Evolutionary conservation across 2,113 vertebrate species (phyloP), one percentile per base, ranked within the genome.

Genomic region (Chaetodon trifascialis): DNA sequence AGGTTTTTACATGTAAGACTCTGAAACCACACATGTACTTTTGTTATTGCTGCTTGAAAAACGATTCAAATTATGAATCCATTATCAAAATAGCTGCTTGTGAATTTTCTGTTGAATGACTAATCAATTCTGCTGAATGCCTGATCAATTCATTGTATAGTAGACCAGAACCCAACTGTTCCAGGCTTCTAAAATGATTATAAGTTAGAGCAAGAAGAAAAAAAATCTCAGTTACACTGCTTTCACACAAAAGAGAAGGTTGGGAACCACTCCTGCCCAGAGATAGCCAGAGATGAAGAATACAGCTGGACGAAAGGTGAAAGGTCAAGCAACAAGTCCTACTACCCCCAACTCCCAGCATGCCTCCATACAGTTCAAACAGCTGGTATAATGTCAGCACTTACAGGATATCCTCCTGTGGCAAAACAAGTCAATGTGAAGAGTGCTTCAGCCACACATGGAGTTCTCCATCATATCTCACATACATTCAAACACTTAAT

Each of bases 311-410:
- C 16, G 23, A 12, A 17, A 44, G 15, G 14, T 15, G 25, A 30
- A 30, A 40, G 42, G 15, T 2, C 5, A 54, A 69, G 83, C 73
- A 86, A 88, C 83, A 88, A 72, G 79, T 80, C 17, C 56, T 3
- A 7, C 21, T 5, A 3, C 36, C 17, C 30, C 56, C 52, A 2
- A 1, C 46, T 58, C 56, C 65, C 79, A 65, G 17, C 42, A 14
- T 38, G 62, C 73, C 54, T 42, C 69, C 46, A 52, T 12, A 1
- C 36, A 36, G 38, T 21, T 63, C 17, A 62, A 79, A n/a, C 40
- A 30, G 38, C 54, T 15, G 30, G 40, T 15, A 40, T 15, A 75
- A 63, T 21, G 51, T 60, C 76, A 78, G 56, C 25, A 54, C 78
- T 46, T 38, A 38, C 0, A 62, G 0, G 67, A 76, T 65, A 69